These are phyloP conservation scores for Cirrhinus mrigala DNA, from an alignment of 2,797 vertebrate genomes.

Conservation along the genomic window DNA sequence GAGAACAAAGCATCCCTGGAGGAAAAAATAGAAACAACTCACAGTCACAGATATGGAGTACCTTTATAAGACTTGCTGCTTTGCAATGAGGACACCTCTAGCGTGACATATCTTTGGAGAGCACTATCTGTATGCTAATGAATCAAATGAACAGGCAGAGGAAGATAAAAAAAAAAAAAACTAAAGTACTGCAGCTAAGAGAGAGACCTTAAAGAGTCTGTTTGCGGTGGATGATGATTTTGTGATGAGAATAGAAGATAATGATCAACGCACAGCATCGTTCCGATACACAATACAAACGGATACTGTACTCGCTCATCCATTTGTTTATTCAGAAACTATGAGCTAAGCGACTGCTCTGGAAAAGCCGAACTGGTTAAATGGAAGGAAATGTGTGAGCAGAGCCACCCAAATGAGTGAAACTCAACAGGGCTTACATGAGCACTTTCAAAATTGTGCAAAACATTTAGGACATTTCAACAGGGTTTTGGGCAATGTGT, in stretches of 20 bases:
- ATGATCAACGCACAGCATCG: conserved; percentile 9
- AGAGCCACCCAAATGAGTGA: conserved; percentile 49
- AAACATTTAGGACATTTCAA: conserved; percentile 53
- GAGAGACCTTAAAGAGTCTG: conserved; percentile 31
- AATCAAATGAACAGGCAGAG: conserved; percentile 44
- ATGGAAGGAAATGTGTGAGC: conserved; percentile 62
- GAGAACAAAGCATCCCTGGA: conserved; percentile 34
- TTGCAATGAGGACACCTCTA: conserved; percentile 43
- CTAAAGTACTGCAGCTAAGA: conserved; percentile 33
- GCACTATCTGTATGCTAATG: conserved; percentile 48
- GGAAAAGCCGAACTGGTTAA: conserved; percentile 61
- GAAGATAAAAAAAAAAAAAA: conserved; percentile 49
- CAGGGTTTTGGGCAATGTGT: conserved; percentile 70
- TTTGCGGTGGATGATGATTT: conserved; percentile 51
- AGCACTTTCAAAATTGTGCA: conserved; percentile 47
- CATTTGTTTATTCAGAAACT: conserved; percentile 42
- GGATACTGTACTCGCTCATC: conserved; percentile 38
- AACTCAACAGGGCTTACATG: conserved; percentile 57
- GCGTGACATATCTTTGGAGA: conserved; percentile 33
- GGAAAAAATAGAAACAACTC: conserved; percentile 31
- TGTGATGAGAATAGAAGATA: conserved; percentile 55
- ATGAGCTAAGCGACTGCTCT: conserved; percentile 47
- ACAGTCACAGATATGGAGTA: conserved; percentile 29
- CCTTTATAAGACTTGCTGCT: conserved; percentile 47
- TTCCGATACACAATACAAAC: conserved; percentile 45